phyloP scores from a whole-genome alignment of 2,888 invertebrate species.

The Dynastes grantii region DNA sequence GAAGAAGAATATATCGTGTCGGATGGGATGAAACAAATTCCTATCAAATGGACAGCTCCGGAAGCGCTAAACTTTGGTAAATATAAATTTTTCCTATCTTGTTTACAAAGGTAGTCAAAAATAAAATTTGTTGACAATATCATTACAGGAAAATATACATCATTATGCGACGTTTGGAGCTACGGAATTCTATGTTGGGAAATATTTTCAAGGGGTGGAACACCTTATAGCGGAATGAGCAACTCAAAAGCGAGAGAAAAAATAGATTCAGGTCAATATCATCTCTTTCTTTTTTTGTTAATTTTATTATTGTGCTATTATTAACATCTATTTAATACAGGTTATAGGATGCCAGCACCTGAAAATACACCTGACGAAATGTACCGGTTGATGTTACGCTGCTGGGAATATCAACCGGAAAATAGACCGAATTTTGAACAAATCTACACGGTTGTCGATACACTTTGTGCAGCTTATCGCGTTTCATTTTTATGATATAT shows the following conservation, averaged over 20 bases:
- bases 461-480: conserved; percentile 68
- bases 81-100: conserved; percentile 50
- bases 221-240: conserved; percentile 94
- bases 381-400: conserved; percentile 91
- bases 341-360: conserved; percentile 94
- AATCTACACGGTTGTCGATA: conserved; percentile 85
- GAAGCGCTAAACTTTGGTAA: conserved; percentile 95
- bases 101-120: background rate
- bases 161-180: conserved; percentile 97
- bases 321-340: conserved; percentile 70
- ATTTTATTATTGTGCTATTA: background rate
- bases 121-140: too few relatives aligned
- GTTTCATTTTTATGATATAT: conserved; percentile 62
- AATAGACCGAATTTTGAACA: conserved; percentile 94
- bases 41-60: conserved; percentile 99
- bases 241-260: conserved; percentile 95
- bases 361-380: conserved; percentile 91
- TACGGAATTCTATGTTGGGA: conserved; percentile 98
- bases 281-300: background rate
- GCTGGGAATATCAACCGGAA: conserved; percentile 96
- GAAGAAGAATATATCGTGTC: conserved; percentile 98
- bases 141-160: conserved; percentile 89
- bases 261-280: conserved; percentile 86
- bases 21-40: conserved; percentile 98
- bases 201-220: conserved; percentile 94